phyloP scores from a whole-genome alignment of 2,113 vertebrate species.

The Columbina picui region DNA sequence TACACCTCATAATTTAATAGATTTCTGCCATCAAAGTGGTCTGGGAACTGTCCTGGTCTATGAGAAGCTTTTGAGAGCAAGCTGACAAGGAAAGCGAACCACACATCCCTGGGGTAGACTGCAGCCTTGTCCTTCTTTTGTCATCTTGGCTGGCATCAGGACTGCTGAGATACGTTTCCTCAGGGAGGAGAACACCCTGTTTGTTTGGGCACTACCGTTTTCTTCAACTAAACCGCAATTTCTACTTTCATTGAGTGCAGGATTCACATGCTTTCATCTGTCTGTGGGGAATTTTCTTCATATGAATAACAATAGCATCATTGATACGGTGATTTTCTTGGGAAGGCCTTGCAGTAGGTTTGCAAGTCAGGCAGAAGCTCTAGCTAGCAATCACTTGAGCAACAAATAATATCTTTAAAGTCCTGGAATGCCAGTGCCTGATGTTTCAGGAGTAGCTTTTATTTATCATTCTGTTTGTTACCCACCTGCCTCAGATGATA shows the following conservation, averaged over 20 bases:
- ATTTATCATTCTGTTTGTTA: neutral
- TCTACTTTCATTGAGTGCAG: neutral
- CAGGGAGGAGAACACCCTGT: neutral
- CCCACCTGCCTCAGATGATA: neutral
- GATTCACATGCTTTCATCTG: neutral
- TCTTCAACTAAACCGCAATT: neutral
- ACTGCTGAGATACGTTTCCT: neutral
- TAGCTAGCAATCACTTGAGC: neutral
- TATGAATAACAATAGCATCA: slow-evolving; percentile 16
- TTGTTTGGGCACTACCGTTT: neutral
- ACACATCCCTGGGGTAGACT: neutral
- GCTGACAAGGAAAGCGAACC: neutral
- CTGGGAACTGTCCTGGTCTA: neutral
- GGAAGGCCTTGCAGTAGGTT: neutral
- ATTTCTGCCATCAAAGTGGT: neutral
- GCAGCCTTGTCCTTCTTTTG: neutral
- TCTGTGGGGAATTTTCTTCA: slow-evolving; percentile 20
- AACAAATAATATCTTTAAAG: slow-evolving; percentile 15
- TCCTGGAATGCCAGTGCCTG: neutral
- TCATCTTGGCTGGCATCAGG: neutral
- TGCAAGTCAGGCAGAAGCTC: neutral
- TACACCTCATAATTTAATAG: neutral
- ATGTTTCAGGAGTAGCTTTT: neutral
- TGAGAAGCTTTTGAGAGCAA: neutral
- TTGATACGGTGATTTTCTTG: slow-evolving; percentile 18